phyloP scores from a whole-genome alignment of 2,113 vertebrate species.

The Rhodinocichla rosea region DNA sequence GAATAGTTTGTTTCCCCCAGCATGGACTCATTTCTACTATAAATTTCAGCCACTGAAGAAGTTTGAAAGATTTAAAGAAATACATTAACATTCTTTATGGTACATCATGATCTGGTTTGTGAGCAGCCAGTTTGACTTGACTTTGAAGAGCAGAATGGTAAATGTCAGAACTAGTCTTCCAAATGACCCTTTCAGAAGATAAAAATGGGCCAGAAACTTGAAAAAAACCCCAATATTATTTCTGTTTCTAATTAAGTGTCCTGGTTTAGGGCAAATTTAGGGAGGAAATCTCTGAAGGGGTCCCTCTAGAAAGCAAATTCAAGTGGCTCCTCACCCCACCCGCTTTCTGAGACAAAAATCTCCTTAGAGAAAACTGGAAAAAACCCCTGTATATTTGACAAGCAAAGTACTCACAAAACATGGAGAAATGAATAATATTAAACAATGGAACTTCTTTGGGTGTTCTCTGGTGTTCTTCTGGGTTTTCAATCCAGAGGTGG shows the following conservation, averaged over 20 bases:
- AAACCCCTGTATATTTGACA: not conserved
- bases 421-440: not conserved
- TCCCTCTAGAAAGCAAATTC: not conserved
- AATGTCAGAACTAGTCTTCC: not conserved
- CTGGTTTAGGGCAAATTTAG: not conserved
- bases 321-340: fast-evolving
- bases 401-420: not conserved
- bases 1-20: not conserved
- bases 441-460: not conserved
- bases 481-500: not conserved
- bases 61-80: not conserved
- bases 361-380: not conserved
- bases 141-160: not conserved
- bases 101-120: not conserved
- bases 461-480: not conserved
- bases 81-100: not conserved
- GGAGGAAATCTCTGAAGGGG: not conserved
- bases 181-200: not conserved
- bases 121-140: not conserved
- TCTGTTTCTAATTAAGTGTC: not conserved
- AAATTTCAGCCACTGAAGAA: not conserved
- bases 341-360: not conserved
- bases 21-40: not conserved
- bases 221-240: not conserved
- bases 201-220: not conserved